Percentiles rank a stretch among this genome's conserved stretches.
These are phyloP conservation scores for Parauchenoglanis ngamensis DNA, from an alignment of 2,797 vertebrate genomes.

Conservation along the genomic window DNA sequence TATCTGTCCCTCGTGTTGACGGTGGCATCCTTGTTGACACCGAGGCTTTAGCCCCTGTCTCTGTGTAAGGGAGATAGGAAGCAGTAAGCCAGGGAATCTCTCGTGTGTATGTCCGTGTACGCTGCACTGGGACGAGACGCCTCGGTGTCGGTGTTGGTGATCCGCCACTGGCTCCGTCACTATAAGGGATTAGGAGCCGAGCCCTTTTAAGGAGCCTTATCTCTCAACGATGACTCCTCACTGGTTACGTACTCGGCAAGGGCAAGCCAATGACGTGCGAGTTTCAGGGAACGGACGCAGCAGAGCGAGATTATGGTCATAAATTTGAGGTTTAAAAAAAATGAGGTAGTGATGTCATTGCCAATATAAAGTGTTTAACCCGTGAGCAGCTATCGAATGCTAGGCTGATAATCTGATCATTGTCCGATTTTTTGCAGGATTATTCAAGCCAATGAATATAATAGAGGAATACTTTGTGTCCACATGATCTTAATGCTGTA, in stretches of 20 bases:
- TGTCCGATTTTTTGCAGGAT: not conserved
- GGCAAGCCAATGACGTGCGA: slow-evolving; percentile 12
- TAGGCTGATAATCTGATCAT: not conserved
- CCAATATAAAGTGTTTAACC: not conserved
- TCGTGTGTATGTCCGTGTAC: slow-evolving; percentile 3
- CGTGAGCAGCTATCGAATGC: not conserved
- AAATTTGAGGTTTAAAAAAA: not conserved
- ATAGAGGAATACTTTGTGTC: not conserved
- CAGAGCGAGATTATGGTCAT: not conserved
- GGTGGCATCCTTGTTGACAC: slow-evolving; percentile 42
- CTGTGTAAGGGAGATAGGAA: slow-evolving; percentile 41
- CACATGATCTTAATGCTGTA: not conserved
- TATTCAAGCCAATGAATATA: not conserved
- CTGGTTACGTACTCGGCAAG: slow-evolving; percentile 26
- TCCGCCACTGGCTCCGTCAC: slow-evolving; percentile 36
- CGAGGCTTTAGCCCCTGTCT: slow-evolving; percentile 21
- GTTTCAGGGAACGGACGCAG: slow-evolving; percentile 13
- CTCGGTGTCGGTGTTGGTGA: slow-evolving; percentile 26
- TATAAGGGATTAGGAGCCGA: slow-evolving; percentile 47
- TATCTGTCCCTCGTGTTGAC: slow-evolving; percentile 2
- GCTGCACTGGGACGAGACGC: slow-evolving; percentile 25
- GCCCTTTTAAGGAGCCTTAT: slow-evolving; percentile 41
- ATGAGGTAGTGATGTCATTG: not conserved
- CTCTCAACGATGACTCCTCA: slow-evolving; percentile 32
- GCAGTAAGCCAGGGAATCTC: slow-evolving; percentile 38